Conservation (phyloP, 2,113 vertebrate species). For the Geococcyx californianus region DNA sequence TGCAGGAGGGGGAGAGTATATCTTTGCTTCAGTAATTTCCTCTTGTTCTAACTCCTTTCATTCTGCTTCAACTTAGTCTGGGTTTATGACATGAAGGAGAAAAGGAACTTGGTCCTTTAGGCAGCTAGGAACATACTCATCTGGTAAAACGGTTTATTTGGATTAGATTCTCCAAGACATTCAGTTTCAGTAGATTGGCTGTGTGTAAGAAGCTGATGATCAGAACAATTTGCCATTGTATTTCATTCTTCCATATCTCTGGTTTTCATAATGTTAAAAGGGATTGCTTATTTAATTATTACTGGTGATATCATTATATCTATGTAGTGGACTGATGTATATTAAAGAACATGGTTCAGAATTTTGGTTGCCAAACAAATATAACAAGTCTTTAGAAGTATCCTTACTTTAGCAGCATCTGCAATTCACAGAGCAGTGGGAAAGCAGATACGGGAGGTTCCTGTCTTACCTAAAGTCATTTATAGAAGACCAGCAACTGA, state of each 20-base stretch:
- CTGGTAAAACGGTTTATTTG: background rate
- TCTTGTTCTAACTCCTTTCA: background rate
- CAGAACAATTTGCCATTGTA: constrained; percentile 32
- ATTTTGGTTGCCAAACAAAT: background rate
- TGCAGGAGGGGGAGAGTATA: background rate
- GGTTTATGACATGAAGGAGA: background rate
- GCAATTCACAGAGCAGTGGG: background rate
- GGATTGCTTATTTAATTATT: constrained; percentile 25
- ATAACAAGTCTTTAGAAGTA: background rate
- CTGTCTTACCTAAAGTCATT: background rate
- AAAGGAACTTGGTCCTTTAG: background rate
- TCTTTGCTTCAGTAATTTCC: background rate
- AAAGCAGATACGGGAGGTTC: background rate
- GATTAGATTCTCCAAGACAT: background rate
- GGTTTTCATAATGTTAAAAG: constrained; percentile 13
- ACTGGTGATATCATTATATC: constrained; percentile 6
- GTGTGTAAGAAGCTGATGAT: background rate
- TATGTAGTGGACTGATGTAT: background rate
- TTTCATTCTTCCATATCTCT: constrained; percentile 38
- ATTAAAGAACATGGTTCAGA: background rate
- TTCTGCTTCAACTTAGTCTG: background rate
- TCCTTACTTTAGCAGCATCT: background rate
- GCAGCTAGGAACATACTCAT: background rate
- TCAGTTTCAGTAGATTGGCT: background rate
- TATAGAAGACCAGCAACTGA: background rate